These are phyloP conservation scores for Mugil cephalus DNA, from an alignment of 2,113 vertebrate species.

Conservation along the genomic window DNA sequence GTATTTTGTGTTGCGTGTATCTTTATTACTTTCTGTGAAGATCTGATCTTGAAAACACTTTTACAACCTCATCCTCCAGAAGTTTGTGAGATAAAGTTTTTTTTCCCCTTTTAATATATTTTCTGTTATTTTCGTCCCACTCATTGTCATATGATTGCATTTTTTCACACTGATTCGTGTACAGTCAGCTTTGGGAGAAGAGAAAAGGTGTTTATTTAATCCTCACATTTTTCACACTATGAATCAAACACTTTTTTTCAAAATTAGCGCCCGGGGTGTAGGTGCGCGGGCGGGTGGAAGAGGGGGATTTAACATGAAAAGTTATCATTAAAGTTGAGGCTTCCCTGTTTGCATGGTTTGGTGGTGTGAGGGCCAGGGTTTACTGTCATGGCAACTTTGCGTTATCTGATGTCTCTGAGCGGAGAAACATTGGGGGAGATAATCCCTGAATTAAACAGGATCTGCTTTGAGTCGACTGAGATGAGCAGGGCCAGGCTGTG, in stretches of 20 bases:
- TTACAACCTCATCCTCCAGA: constrained; percentile 14
- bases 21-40: not conserved
- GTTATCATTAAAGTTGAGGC: constrained; percentile 85
- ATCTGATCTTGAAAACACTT: not conserved
- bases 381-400: constrained; percentile 98
- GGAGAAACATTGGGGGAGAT: constrained; percentile 97
- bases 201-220: constrained; percentile 52
- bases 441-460: constrained; percentile 99
- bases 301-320: constrained; percentile 79
- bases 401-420: constrained; percentile 97
- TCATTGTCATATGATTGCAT: constrained; percentile 11
- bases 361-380: constrained; percentile 84
- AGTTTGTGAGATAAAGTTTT: constrained; percentile 4
- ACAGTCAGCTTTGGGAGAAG: constrained; percentile 35
- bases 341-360: constrained; percentile 81
- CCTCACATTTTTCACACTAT: constrained; percentile 55
- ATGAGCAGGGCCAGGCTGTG: constrained; percentile 96
- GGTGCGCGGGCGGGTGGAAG: constrained; percentile 37
- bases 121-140: constrained; percentile 2
- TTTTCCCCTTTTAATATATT: not conserved
- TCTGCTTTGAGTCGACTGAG: constrained; percentile 92
- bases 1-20: not conserved
- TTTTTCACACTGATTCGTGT: constrained; percentile 47
- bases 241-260: constrained; percentile 63
- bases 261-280: constrained; percentile 41